These are phyloP conservation scores for Metaphire vulgaris DNA, from an alignment of 1,140 invertebrate species.

Conservation along the genomic window DNA sequence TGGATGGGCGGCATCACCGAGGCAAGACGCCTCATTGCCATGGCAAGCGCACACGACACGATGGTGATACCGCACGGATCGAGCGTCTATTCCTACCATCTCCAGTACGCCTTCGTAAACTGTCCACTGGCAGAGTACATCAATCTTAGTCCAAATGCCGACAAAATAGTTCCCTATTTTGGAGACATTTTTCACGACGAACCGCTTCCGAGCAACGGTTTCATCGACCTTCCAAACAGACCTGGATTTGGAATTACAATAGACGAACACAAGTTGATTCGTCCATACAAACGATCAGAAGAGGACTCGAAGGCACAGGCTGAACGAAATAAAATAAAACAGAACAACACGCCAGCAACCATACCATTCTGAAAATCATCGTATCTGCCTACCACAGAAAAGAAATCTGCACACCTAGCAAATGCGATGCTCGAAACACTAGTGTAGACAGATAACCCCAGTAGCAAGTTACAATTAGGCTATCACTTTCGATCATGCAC, in stretches of 20 bases:
- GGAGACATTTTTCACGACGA: conserved; percentile 45
- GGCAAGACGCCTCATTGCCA: conserved; percentile 40
- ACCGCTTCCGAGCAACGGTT: conserved; percentile 41
- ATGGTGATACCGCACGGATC: conserved; percentile 45
- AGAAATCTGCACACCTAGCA: too few species aligned
- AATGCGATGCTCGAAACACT: too few species aligned
- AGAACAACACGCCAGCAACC: background rate
- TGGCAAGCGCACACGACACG: conserved; percentile 42
- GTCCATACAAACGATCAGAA: conserved; percentile 38
- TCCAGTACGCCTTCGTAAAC: conserved; percentile 45
- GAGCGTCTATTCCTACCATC: conserved; percentile 46
- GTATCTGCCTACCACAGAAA: too few species aligned
- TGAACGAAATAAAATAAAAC: conserved; percentile 29
- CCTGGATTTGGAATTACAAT: conserved; percentile 46
- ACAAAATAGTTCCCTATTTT: conserved; percentile 43
- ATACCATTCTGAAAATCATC: background rate
- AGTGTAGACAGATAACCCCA: too few species aligned
- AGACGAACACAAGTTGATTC: conserved; percentile 35
- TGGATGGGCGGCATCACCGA: conserved; percentile 46
- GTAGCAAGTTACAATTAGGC: too few species aligned
- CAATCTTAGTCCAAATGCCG: conserved; percentile 41
- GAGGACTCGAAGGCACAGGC: conserved; percentile 39
- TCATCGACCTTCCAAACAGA: conserved; percentile 42
- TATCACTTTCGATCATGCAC: too few species aligned
- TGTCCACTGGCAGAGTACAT: conserved; percentile 46